Evolutionary conservation across 2,888 invertebrate species (phyloP).

Genomic region (Gisinianus flammeolus): DNA sequence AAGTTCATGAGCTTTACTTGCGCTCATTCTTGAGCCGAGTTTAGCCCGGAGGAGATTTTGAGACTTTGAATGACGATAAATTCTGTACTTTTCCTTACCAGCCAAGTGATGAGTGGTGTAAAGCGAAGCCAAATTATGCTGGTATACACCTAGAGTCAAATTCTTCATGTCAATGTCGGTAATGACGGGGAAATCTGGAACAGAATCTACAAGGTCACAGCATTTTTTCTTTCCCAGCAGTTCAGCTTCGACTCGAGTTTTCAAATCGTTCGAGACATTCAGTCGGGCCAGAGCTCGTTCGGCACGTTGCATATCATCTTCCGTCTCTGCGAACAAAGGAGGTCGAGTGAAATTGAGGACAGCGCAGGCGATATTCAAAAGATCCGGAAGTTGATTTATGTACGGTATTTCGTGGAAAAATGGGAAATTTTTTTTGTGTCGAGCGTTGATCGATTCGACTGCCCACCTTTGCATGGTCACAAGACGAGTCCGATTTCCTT

Average conservation of each 20-base stretch:
- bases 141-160: background rate
- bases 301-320: background rate
- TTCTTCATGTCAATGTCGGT: background rate
- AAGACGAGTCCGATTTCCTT: background rate
- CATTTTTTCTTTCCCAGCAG: background rate
- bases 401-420: background rate
- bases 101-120: background rate
- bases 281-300: background rate
- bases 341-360: background rate
- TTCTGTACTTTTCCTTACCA: background rate
- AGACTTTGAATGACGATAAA: background rate
- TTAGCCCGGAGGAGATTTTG: background rate
- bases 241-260: background rate
- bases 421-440: background rate
- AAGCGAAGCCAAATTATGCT: background rate
- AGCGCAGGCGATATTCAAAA: background rate
- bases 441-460: slow-evolving; percentile 6
- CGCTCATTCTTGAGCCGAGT: background rate
- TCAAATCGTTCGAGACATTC: background rate
- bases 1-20: background rate
- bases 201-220: background rate
- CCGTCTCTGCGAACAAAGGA: background rate
- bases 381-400: background rate
- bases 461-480: slow-evolving; percentile 35
- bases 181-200: background rate